Evolutionary conservation across 2,888 invertebrate genomes (phyloP), one percentile per base, ranked within the genome.

Genomic region (Micropterix aruncella): DNA sequence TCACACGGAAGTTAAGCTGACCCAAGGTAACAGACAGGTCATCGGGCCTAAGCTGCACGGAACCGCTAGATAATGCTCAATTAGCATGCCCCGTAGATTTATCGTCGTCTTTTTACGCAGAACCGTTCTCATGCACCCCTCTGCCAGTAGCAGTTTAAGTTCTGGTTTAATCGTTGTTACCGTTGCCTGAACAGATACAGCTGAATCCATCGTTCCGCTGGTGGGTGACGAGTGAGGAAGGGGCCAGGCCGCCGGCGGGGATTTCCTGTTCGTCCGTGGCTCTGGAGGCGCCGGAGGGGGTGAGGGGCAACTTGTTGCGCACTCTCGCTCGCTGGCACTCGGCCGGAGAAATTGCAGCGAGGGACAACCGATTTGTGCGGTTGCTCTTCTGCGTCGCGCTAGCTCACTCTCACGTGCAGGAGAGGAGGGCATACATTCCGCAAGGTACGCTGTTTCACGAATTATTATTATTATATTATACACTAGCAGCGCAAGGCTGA

Each of bases 371-470:
- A 50, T 60, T 54, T 16, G 65, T 74, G 50, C 68, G 77, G 41
- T 60, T 71, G 51, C 76, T 73, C 52, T 73, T 79, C 42, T 73
- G 85, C 45, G 80, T 96, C 54, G 80, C 86, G 3, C 65, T 95
- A 14, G 83, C 93, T 49, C 94, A 96, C 61, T 92, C 96, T 1
- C 72, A 95, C 12, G 73, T 93, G 43, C 87, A 88, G 60, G 97
- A 99, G 63, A 74, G 99, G 37, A 74, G 96, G 46, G 87, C 83
- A 43, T 97, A 83, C 61, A 87, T 94, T 53, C 94, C 94, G 1
- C 89, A 91, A 72, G 81, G 75, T 74, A 53, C 43, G 15, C 40
- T 19, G 3, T 27, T 15, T 9, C 14, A 16, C 36, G 19, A 38
- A 9, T 37, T 14, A 9, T 9, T n/a, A n/a, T n/a, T n/a, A n/a